These are phyloP conservation scores for Drosophila eugracilis DNA, from an alignment of 1,140 invertebrate genomes.

Conservation along the genomic window DNA sequence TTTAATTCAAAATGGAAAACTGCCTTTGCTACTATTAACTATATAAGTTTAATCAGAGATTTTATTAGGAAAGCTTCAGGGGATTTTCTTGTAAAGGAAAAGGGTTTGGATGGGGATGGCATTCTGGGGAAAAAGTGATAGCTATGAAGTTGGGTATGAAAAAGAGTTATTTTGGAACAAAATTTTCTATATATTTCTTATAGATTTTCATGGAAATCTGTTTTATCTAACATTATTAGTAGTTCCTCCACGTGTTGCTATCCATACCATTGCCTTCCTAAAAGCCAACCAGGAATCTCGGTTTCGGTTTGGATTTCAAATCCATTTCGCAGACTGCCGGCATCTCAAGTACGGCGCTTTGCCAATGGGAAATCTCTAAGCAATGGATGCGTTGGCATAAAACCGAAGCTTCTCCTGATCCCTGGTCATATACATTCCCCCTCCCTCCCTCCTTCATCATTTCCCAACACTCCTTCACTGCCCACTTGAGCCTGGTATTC, in stretches of 20 bases:
- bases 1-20: slow-evolving; percentile 36
- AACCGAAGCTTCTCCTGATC: slow-evolving; percentile 9
- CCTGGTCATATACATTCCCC: no score
- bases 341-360: slow-evolving; percentile 76
- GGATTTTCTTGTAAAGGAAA: slow-evolving; percentile 55
- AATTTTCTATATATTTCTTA: no score
- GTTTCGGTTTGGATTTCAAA: slow-evolving; percentile 36
- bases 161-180: no score
- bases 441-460: not conserved
- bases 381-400: slow-evolving; percentile 40
- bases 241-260: not conserved
- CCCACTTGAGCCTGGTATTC: slow-evolving; percentile 66
- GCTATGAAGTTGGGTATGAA: not conserved
- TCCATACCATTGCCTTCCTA: slow-evolving; percentile 13
- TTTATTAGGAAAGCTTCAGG: slow-evolving; percentile 44
- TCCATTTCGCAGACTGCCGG: slow-evolving; percentile 40
- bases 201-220: no score
- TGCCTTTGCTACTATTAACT: slow-evolving; percentile 28
- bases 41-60: slow-evolving; percentile 66
- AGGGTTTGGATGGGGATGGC: no score
- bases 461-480: slow-evolving; percentile 27
- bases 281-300: slow-evolving; percentile 42
- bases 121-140: no score
- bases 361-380: slow-evolving; percentile 45
- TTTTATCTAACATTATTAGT: no score